Percentiles rank a stretch among this genome's conserved stretches.
These are phyloP conservation scores for Centropus bengalensis DNA, from an alignment of 2,113 vertebrate species.

Conservation along the genomic window DNA sequence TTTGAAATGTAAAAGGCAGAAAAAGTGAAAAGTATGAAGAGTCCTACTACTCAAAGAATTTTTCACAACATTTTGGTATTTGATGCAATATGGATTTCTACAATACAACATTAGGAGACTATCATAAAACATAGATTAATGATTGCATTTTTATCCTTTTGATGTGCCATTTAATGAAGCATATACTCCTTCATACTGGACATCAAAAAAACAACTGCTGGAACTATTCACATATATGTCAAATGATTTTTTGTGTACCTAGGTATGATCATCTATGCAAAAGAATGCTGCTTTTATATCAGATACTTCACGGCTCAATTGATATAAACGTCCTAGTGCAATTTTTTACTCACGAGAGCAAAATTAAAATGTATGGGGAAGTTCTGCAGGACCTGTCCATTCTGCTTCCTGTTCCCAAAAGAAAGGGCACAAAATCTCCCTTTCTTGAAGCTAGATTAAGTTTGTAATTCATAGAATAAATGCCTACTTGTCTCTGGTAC, in stretches of 20 bases:
- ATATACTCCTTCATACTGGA: conserved; percentile 70
- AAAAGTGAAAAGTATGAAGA: neutral
- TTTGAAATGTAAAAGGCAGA: neutral
- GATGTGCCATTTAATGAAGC: conserved; percentile 80
- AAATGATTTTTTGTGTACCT: conserved; percentile 71
- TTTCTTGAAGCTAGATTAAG: neutral
- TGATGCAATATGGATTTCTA: conserved; percentile 53
- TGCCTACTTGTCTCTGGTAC: neutral
- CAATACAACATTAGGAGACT: conserved; percentile 52
- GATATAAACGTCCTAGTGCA: neutral
- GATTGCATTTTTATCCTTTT: conserved; percentile 76
- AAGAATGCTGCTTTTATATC: conserved; percentile 46
- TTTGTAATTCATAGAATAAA: neutral
- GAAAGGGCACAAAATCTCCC: neutral
- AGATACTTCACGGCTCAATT: neutral
- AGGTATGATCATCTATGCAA: conserved; percentile 68
- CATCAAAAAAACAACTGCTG: conserved; percentile 75
- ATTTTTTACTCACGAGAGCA: neutral
- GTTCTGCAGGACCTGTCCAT: neutral
- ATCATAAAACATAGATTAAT: conserved; percentile 80
- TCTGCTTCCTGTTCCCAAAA: neutral
- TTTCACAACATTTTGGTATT: neutral
- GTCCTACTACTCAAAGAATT: neutral
- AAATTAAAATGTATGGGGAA: neutral
- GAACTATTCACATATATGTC: conserved; percentile 71